Evolutionary conservation across 2,888 invertebrate species (phyloP), one percentile per base, ranked within the genome.

Genomic region (Noctua janthe): DNA sequence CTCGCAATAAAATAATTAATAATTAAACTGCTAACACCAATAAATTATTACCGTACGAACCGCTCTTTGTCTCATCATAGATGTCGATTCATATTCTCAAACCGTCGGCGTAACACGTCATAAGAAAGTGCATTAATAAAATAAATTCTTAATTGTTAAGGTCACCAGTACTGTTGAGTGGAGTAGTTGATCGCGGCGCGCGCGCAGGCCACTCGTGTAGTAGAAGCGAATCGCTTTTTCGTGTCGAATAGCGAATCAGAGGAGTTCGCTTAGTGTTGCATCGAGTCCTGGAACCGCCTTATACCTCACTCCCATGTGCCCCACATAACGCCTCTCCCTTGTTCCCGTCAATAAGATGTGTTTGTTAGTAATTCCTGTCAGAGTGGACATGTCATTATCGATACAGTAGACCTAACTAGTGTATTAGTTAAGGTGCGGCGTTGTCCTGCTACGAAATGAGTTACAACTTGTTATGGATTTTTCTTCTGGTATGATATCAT

Each of bases 81-180:
- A 89, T 76, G 82, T 80, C 85, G 88, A 87, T 84, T 83, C 80
- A 87, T 89, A 88, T 90, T 90, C 88, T 87, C 84, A 86, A 87
- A 87, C 90, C 88, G 87, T 89, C 82, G 88, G 91, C 89, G 90
- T 91, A 91, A 84, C 78, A 93, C 94, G 95, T 95, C 94, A 95
- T 93, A 96, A 96, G 97, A 97, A 96, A 97, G 96, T 97, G 96
- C 95, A 96, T 95, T 96, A 95, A 95, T 96, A 96, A 95, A 96
- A 96, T 95, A 95, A 95, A 95, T 95, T 93, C 91, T 95, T 96
- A 96, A 96, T 96, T 95, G 95, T 94, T 95, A 97, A 97, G 97
- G 97, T 96, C 97, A 95, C 91, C 90, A 91, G 93, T 92, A 92
- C 91, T 92, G 92, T 92, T 92, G 94, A 92, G 93, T 91, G 92